Evolutionary conservation across 2,888 invertebrate genomes (phyloP).

Genomic region (Steinernema carpocapsae): DNA sequence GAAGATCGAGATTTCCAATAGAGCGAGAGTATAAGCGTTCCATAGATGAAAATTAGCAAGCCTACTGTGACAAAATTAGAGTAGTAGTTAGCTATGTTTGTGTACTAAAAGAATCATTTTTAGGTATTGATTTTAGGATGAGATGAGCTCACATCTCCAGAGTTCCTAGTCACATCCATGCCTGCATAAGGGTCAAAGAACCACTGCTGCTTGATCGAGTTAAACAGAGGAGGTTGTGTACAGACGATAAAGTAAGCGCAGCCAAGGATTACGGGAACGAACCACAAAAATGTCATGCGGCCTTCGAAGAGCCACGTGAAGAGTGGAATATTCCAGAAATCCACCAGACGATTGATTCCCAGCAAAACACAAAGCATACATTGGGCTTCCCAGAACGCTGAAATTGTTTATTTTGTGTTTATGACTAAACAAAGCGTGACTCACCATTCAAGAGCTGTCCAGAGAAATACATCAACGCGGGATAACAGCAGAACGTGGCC

Average conservation of each 20-base stretch:
- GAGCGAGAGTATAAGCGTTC: constrained; percentile 1
- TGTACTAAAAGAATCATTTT: background rate
- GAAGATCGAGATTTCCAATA: constrained; percentile 12
- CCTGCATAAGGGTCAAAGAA: constrained; percentile 29
- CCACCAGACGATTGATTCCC: constrained; percentile 2
- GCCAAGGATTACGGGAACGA: background rate
- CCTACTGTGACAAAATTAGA: background rate
- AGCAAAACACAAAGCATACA: constrained; percentile 24
- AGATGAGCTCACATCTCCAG: background rate
- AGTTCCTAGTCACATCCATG: background rate
- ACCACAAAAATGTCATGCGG: constrained; percentile 9
- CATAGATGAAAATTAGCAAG: background rate
- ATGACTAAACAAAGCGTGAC: background rate
- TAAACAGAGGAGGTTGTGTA: background rate
- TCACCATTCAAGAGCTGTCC: constrained; percentile 9
- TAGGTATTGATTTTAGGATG: too few relatives aligned
- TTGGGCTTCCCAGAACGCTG: constrained; percentile 28
- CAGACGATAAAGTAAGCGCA: constrained; percentile 14
- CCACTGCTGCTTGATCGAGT: constrained; percentile 30
- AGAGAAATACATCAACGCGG: background rate
- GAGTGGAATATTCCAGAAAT: constrained; percentile 19
- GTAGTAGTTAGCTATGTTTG: background rate
- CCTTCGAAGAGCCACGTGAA: constrained; percentile 9
- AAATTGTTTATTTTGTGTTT: background rate
- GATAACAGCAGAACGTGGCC: constrained; percentile 13